phyloP scores from a whole-genome alignment of 2,888 invertebrate genomes.

The Xestia ashworthii region DNA sequence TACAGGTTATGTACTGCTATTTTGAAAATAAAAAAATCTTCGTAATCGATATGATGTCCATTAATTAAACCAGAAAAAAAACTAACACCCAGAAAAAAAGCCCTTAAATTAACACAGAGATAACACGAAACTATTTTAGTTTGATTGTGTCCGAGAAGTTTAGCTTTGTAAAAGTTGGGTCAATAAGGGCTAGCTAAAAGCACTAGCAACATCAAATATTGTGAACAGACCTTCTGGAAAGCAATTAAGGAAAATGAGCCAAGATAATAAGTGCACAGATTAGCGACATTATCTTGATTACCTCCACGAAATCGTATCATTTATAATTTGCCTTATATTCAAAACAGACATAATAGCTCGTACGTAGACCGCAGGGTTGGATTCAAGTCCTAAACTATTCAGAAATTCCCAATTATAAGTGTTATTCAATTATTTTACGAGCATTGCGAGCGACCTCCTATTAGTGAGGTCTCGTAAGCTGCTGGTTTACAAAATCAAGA shows the following conservation, averaged over 20 bases:
- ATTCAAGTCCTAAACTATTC: constrained; percentile 16
- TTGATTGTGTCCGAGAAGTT: background rate
- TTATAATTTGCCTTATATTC: constrained; percentile 50
- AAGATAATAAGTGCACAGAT: background rate
- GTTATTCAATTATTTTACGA: constrained; percentile 68
- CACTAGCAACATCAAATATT: constrained; percentile 6
- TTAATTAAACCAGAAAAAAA: background rate
- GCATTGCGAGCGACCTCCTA: background rate
- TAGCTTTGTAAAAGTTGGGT: background rate
- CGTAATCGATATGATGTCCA: background rate
- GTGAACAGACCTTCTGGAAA: background rate
- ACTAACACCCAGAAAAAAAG: background rate
- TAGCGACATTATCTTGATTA: background rate
- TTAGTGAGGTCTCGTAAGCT: background rate
- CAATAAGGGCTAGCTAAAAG: constrained; percentile 23
- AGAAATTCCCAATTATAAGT: constrained; percentile 67
- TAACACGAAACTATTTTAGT: constrained; percentile 7
- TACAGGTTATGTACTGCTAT: background rate
- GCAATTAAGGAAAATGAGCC: background rate
- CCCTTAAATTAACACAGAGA: background rate
- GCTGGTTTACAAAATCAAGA: background rate
- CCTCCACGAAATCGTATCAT: background rate
- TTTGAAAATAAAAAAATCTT: background rate
- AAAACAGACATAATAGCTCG: constrained; percentile 16
- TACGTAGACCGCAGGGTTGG: background rate